Percentiles rank a stretch among this genome's conserved stretches.
These are phyloP conservation scores for Caerostris darwini DNA, from an alignment of 1,140 invertebrate genomes.

Conservation along the genomic window DNA sequence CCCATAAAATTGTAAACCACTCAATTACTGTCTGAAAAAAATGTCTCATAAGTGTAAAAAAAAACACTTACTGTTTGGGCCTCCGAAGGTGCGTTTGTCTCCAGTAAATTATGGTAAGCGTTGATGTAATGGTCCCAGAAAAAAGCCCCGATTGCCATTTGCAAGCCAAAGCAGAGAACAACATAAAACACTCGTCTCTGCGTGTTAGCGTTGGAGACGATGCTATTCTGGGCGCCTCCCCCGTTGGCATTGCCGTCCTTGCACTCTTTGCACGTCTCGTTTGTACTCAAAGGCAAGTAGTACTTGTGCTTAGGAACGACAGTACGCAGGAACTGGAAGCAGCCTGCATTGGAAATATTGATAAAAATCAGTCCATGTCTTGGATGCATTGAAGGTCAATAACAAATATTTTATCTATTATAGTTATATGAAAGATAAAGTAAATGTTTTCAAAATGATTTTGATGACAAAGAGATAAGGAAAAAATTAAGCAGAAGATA, in stretches of 20 bases:
- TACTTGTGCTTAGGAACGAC: constrained; percentile 72
- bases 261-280: constrained; percentile 71
- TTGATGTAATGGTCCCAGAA: constrained; percentile 92
- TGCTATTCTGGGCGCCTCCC: constrained; percentile 19
- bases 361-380: too few species aligned
- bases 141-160: constrained; percentile 87
- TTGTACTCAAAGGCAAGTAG: constrained; percentile 74
- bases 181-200: constrained; percentile 85
- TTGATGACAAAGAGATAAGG: too few species aligned
- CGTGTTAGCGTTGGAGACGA: constrained; percentile 5
- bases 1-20: neutral
- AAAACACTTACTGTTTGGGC: constrained; percentile 77
- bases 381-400: too few species aligned
- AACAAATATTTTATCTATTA: too few species aligned
- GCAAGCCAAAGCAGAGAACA: constrained; percentile 86
- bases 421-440: too few species aligned
- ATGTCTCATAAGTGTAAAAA: neutral
- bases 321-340: constrained; percentile 68
- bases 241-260: constrained; percentile 32
- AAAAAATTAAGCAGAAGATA: too few species aligned
- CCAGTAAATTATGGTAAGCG: constrained; percentile 88
- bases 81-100: constrained; percentile 80
- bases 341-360: constrained; percentile 36
- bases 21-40: neutral
- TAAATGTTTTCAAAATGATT: too few species aligned